Evolutionary conservation across 2,888 invertebrate species (phyloP).

Genomic region (Ctena decussata): DNA sequence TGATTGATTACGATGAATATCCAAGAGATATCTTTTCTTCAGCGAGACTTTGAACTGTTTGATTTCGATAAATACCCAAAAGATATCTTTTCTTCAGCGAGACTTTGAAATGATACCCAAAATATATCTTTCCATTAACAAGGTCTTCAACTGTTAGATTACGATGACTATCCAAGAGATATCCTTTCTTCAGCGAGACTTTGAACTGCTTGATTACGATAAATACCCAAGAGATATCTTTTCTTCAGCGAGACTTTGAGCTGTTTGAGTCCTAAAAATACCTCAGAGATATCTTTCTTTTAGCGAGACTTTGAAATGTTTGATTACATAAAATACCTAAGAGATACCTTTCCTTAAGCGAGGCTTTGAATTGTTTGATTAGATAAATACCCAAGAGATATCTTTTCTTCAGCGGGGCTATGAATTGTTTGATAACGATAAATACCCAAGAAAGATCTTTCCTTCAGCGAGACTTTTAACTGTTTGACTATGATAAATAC

Average conservation of each 20-base stretch:
- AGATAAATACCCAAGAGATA: background rate
- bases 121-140: background rate
- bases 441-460: no score
- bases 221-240: conserved; percentile 1
- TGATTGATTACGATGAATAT: conserved; percentile 56
- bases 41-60: conserved; percentile 66
- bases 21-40: conserved; percentile 27
- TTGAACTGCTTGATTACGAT: conserved; percentile 64
- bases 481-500: no score
- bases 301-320: no score
- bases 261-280: conserved; percentile 56
- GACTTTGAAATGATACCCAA: no score
- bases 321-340: no score
- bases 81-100: background rate
- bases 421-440: no score
- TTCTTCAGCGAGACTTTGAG: conserved; percentile 57
- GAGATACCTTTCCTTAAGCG: no score
- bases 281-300: background rate
- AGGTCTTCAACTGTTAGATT: no score
- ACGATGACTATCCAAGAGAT: no score
- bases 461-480: no score
- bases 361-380: no score
- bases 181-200: conserved; percentile 60
- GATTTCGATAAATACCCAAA: conserved; percentile 36
- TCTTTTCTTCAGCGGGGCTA: no score